Evolutionary conservation across 2,888 invertebrate genomes (phyloP), one percentile per base, ranked within the genome.

Genomic region (Pachliopta kotzebuea): DNA sequence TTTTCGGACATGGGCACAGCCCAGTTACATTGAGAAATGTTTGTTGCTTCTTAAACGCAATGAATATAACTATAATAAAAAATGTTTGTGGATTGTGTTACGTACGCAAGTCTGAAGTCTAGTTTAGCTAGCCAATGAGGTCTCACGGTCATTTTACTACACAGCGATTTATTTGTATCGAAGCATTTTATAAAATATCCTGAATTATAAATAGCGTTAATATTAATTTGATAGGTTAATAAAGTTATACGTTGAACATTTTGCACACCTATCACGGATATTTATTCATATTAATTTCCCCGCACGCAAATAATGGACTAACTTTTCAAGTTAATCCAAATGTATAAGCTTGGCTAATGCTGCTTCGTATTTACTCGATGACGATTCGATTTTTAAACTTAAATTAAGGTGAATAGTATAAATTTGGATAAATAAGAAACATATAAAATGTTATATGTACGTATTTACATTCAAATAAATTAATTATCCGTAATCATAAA

Each of bases 251-350:
- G 7, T 45, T 45, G 78, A 84, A 81, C 79, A 89, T 88, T 88
- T 86, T 59, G 79, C 85, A 86, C 90, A 90, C 89, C 89, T 78
- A 74, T 71, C 72, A 71, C 70, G 72, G 73, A 77, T 86, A 86
- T 88, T 88, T 88, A 87, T 86, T 83, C 85, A 82, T 82, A 83
- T 87, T 84, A 79, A 78, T 78, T 79, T 79, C 77, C 78, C 78
- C 75, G 75, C 81, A 76, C 79, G 81, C 84, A 85, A 86, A 86
- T 87, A 86, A 88, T 81, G 79, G 80, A 76, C 76, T 77, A 78
- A 81, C 79, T 85, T 80, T 76, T 80, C 74, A 74, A 77, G 76
- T 78, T 79, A 75, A 75, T 75, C 73, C 72, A 69, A 74, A 72
- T 71, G 62, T 73, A 71, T 69, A 14, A 14, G 37, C 11, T 37